These are phyloP conservation scores for Matsumurasca onukii DNA, from an alignment of 1,140 invertebrate species.

Conservation along the genomic window DNA sequence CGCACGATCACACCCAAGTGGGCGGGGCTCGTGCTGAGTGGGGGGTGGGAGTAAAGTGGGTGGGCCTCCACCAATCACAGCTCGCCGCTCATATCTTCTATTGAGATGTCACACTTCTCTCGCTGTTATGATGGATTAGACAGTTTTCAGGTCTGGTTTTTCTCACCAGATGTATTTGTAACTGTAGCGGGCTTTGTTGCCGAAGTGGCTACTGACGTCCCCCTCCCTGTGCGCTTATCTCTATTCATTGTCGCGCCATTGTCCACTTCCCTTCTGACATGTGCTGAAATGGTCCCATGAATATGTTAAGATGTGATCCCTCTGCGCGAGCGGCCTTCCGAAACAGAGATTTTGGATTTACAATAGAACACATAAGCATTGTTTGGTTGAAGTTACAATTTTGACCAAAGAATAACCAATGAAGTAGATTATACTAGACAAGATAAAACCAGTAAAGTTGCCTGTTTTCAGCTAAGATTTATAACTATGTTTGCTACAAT, in stretches of 20 bases:
- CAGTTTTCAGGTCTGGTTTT: constrained; percentile 33
- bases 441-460: too few species aligned
- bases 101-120: constrained; percentile 35
- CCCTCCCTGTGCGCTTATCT: constrained; percentile 8
- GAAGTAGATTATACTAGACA: too few species aligned
- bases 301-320: not conserved
- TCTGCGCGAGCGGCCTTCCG: too few species aligned
- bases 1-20: constrained; percentile 1
- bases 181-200: constrained; percentile 19
- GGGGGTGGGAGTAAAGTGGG: too few species aligned
- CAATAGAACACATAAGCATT: too few species aligned
- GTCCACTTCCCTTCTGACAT: constrained; percentile 11
- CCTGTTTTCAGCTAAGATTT: too few species aligned
- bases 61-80: constrained; percentile 32
- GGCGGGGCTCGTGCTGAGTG: constrained; percentile 12
- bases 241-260: constrained; percentile 21
- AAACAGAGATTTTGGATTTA: too few species aligned
- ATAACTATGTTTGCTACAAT: too few species aligned
- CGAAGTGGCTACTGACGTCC: constrained; percentile 16
- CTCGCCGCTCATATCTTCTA: constrained; percentile 33
- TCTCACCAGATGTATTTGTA: constrained; percentile 25
- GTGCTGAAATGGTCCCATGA: constrained; percentile 16
- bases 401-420: too few species aligned
- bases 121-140: constrained; percentile 35
- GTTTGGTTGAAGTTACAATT: too few species aligned